A percentile compares a stretch with the other conserved stretches of the same genome.
Evolutionary conservation across 2,888 invertebrate genomes (phyloP).

Genomic region (Leptinotarsa haldemani): DNA sequence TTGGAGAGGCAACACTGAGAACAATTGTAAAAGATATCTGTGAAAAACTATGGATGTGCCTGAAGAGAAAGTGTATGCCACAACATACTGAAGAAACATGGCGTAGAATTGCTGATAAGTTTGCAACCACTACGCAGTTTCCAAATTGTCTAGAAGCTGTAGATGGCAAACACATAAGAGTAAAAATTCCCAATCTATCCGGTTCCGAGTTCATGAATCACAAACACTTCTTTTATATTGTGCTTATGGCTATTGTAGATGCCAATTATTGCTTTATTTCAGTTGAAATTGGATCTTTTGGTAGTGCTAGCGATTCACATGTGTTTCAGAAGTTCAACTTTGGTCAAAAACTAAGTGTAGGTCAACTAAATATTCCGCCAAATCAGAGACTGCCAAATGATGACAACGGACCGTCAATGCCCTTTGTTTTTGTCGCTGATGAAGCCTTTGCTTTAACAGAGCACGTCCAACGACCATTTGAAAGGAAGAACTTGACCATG

Average conservation of each 20-base stretch:
- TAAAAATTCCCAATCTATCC: constrained; percentile 6
- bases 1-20: constrained; percentile 24
- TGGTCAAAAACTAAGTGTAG: constrained; percentile 7
- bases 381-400: not conserved
- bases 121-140: constrained; percentile 20
- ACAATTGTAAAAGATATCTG: constrained; percentile 19
- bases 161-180: constrained; percentile 25
- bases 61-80: constrained; percentile 18
- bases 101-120: constrained; percentile 19
- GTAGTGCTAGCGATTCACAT: constrained; percentile 23
- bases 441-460: constrained; percentile 26
- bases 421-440: constrained; percentile 28
- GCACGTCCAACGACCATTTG: constrained; percentile 29
- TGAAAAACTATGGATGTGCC: constrained; percentile 22
- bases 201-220: constrained; percentile 26
- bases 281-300: not conserved
- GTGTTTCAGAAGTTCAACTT: constrained; percentile 20
- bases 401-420: constrained; percentile 15
- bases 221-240: constrained; percentile 25
- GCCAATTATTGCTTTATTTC: too few relatives aligned
- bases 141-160: constrained; percentile 1
- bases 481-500: constrained; percentile 9
- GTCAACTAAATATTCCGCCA: constrained; percentile 13
- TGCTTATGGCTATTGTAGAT: constrained; percentile 24
- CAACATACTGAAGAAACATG: not conserved